Percentiles rank a stretch among this genome's conserved stretches.
Evolutionary conservation across 2,797 vertebrate species (phyloP).

Genomic region (Podarcis siculus): DNA sequence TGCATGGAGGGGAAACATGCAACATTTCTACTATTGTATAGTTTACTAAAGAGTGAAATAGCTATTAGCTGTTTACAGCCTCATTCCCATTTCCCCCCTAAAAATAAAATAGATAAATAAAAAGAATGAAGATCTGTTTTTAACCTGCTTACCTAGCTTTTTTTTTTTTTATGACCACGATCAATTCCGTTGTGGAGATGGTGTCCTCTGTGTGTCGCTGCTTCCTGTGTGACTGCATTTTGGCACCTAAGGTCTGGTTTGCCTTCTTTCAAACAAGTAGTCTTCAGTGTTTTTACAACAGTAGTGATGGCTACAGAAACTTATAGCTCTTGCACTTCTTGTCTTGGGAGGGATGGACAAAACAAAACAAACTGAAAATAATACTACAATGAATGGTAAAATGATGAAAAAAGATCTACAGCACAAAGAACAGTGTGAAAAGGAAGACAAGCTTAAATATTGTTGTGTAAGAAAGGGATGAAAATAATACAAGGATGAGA

Average conservation of each 20-base stretch:
- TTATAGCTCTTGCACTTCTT: conserved; percentile 87
- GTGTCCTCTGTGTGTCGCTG: not conserved
- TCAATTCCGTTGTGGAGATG: conserved; percentile 54
- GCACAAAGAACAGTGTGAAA: conserved; percentile 99
- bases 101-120: not conserved
- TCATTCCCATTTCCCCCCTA: not conserved
- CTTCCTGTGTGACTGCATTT: conserved; percentile 50
- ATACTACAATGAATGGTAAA: conserved; percentile 79
- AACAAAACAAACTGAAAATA: conserved; percentile 84
- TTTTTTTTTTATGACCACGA: conserved; percentile 18
- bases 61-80: not conserved
- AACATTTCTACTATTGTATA: too few relatives aligned
- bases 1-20: too few relatives aligned
- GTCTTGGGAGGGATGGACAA: conserved; percentile 88
- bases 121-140: not conserved
- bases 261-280: conserved; percentile 74
- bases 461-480: conserved; percentile 98
- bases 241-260: conserved; percentile 48
- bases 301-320: conserved; percentile 84
- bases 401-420: conserved; percentile 83
- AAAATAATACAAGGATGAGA: conserved; percentile 99
- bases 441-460: conserved; percentile 99
- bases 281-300: conserved; percentile 87
- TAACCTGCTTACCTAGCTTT: conserved; percentile 76
- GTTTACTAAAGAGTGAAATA: too few relatives aligned